A percentile compares a stretch with the other conserved stretches of the same genome.
Conservation (phyloP, 2,797 vertebrate genomes). For the Nyctalus aviator region DNA sequence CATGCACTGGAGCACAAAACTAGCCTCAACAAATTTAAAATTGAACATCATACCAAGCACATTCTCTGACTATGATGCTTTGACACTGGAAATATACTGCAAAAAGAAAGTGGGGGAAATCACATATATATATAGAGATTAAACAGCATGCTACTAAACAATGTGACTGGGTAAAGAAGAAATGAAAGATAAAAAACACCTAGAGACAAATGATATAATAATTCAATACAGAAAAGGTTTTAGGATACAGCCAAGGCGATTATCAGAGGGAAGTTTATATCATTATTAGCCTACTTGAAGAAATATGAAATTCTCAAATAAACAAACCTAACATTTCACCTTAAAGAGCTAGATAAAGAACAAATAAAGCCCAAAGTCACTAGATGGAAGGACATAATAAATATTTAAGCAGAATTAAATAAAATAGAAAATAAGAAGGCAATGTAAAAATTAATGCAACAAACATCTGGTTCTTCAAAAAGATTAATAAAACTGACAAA, state of each 20-base stretch:
- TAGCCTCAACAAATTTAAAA: background rate
- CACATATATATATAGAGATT: background rate
- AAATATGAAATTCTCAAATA: background rate
- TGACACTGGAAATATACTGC: background rate
- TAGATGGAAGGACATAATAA: too few species aligned
- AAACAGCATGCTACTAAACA: background rate
- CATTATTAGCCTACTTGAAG: background rate
- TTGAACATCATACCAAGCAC: background rate
- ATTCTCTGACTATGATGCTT: background rate
- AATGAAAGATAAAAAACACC: background rate
- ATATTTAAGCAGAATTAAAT: too few species aligned
- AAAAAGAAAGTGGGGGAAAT: background rate
- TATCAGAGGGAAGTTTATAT: background rate
- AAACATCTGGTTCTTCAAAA: background rate
- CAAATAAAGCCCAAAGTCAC: too few species aligned
- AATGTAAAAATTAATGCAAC: background rate
- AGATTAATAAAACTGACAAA: background rate
- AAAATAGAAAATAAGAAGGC: too few species aligned
- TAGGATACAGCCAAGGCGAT: background rate
- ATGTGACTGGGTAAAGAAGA: background rate
- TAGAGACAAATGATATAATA: background rate
- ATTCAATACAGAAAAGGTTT: background rate
- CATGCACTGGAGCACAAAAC: too few species aligned
- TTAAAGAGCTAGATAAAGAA: too few species aligned
- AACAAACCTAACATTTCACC: too few species aligned